Conservation (phyloP, 2,888 invertebrate genomes). For the Cistogaster globosa region DNA sequence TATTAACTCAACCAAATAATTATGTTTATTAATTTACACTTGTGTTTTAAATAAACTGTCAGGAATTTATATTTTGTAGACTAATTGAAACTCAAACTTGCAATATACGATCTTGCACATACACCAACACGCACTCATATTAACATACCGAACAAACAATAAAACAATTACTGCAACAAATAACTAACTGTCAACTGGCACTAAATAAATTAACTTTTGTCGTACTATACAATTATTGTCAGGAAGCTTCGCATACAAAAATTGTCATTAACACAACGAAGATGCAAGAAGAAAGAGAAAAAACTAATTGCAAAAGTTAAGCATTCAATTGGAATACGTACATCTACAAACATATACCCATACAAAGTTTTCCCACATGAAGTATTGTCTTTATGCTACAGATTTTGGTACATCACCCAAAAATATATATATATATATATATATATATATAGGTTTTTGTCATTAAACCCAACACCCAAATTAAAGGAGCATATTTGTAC, state of each 20-base stretch:
- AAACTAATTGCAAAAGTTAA: conserved; percentile 69
- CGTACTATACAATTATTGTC: conserved; percentile 69
- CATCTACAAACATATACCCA: background rate
- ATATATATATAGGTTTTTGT: conserved; percentile 23
- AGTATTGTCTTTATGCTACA: background rate
- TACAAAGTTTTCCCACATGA: background rate
- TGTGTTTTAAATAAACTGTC: conserved; percentile 76
- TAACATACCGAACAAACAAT: conserved; percentile 59
- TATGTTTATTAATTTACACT: conserved; percentile 78
- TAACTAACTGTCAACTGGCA: conserved; percentile 73
- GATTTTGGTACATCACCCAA: conserved; percentile 55
- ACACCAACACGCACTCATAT: conserved; percentile 8
- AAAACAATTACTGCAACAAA: conserved; percentile 73
- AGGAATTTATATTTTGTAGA: conserved; percentile 78
- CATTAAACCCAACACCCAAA: background rate
- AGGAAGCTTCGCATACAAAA: conserved; percentile 12
- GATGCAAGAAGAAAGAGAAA: conserved; percentile 53
- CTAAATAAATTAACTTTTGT: conserved; percentile 73
- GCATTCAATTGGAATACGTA: conserved; percentile 39
- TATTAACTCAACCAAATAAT: conserved; percentile 53
- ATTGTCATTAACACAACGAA: background rate
- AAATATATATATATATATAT: too few relatives aligned
- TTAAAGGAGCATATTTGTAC: conserved; percentile 53
- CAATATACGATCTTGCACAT: conserved; percentile 22
- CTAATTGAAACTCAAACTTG: conserved; percentile 63